Percentiles rank a stretch among this genome's conserved stretches.
Evolutionary conservation across 2,888 invertebrate species (phyloP).

Genomic region (Ormyrus pomaceus): DNA sequence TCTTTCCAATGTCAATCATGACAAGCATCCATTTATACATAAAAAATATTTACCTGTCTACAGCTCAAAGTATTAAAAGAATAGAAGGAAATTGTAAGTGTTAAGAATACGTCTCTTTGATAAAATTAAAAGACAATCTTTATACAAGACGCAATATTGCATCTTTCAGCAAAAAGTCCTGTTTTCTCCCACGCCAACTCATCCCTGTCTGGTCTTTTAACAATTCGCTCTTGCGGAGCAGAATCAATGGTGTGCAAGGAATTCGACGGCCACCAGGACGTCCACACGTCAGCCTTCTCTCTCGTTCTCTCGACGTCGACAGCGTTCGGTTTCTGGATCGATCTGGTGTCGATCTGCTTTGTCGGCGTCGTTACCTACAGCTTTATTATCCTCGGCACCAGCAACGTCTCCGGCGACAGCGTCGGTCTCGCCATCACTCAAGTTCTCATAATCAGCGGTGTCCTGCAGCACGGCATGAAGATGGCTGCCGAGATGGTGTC

Average conservation of each 20-base stretch:
- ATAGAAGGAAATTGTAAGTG: constrained; percentile 77
- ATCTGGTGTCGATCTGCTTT: constrained; percentile 80
- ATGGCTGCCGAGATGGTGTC: constrained; percentile 54
- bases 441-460: constrained; percentile 84
- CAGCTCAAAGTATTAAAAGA: constrained; percentile 85
- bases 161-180: constrained; percentile 81
- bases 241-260: constrained; percentile 85
- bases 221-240: constrained; percentile 88
- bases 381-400: constrained; percentile 64
- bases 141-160: too few species aligned
- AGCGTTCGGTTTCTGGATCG: constrained; percentile 82
- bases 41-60: constrained; percentile 82
- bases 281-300: constrained; percentile 82
- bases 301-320: constrained; percentile 80
- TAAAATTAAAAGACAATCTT: not conserved
- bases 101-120: not conserved
- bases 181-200: constrained; percentile 94
- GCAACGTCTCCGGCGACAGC: constrained; percentile 81
- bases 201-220: constrained; percentile 89
- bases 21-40: constrained; percentile 81
- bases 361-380: constrained; percentile 74
- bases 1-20: constrained; percentile 80
- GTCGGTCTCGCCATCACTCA: constrained; percentile 86
- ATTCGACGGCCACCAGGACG: constrained; percentile 85
- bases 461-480: constrained; percentile 79